These are phyloP conservation scores for Chionis minor DNA, from an alignment of 2,113 vertebrate species.

Conservation along the genomic window DNA sequence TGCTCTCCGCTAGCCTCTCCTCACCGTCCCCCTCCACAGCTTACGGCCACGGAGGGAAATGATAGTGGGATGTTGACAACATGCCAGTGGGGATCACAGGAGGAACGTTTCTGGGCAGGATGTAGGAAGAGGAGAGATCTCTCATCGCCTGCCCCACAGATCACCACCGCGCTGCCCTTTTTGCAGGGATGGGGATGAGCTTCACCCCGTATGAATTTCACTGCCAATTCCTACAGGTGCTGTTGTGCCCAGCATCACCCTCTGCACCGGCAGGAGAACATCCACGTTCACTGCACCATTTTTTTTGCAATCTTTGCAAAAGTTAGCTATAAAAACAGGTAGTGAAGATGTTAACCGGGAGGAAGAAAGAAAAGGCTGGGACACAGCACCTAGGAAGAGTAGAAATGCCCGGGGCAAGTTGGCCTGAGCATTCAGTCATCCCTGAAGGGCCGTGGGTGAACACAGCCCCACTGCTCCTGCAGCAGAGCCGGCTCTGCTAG, in stretches of 20 bases:
- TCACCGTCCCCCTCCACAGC: fast-evolving
- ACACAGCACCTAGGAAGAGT: too few species aligned
- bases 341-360: neutral
- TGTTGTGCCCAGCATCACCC: neutral
- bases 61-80: too few species aligned
- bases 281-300: fast-evolving
- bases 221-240: neutral
- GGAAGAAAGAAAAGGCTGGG: neutral
- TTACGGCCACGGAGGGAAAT: fast-evolving
- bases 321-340: neutral
- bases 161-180: neutral
- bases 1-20: neutral
- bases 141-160: neutral
- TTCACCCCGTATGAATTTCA: fast-evolving
- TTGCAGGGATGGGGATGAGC: neutral
- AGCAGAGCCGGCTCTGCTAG: neutral
- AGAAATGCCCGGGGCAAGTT: neutral
- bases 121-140: neutral
- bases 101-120: neutral
- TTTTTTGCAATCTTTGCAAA: neutral
- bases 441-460: neutral
- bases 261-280: neutral
- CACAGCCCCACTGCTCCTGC: neutral
- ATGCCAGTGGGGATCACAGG: too few species aligned
- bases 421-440: neutral